These are phyloP conservation scores for Eciton burchellii DNA, from an alignment of 1,140 invertebrate genomes.

Conservation along the genomic window DNA sequence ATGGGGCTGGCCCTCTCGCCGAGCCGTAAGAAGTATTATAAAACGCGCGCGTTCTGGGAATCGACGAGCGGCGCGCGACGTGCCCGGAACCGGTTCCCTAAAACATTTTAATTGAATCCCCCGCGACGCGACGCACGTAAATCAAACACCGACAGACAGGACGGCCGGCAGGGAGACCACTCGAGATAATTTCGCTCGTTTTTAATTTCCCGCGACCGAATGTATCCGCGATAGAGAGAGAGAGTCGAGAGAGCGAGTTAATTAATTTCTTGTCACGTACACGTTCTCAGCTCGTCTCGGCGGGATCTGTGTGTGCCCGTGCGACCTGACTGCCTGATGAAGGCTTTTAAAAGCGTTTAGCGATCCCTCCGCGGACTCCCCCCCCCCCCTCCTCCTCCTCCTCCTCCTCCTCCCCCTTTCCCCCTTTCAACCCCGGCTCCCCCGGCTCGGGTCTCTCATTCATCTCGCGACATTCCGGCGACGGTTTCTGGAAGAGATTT, in stretches of 20 bases:
- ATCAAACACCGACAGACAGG: not conserved
- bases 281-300: constrained; percentile 7
- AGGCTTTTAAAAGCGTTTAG: constrained; percentile 55
- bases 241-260: not conserved
- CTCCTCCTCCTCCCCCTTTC: too few relatives aligned
- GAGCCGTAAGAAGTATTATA: too few relatives aligned
- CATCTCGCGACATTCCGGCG: constrained; percentile 51
- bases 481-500: constrained; percentile 59
- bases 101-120: constrained; percentile 15
- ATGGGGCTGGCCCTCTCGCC: too few relatives aligned
- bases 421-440: too few relatives aligned
- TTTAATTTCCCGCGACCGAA: not conserved
- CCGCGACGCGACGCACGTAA: not conserved
- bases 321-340: constrained; percentile 28
- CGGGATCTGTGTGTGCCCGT: not conserved
- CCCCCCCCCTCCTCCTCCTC: not conserved
- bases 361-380: not conserved
- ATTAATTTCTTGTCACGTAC: constrained; percentile 47
- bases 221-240: constrained; percentile 4
- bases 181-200: not conserved
- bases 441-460: constrained; percentile 50
- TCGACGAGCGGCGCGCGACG: too few relatives aligned
- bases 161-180: too few relatives aligned
- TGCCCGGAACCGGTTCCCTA: not conserved
- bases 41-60: too few relatives aligned